A percentile compares a stretch with the other conserved stretches of the same genome.
Conservation (phyloP, 2,113 vertebrate species). For the Notothenia rossii region DNA sequence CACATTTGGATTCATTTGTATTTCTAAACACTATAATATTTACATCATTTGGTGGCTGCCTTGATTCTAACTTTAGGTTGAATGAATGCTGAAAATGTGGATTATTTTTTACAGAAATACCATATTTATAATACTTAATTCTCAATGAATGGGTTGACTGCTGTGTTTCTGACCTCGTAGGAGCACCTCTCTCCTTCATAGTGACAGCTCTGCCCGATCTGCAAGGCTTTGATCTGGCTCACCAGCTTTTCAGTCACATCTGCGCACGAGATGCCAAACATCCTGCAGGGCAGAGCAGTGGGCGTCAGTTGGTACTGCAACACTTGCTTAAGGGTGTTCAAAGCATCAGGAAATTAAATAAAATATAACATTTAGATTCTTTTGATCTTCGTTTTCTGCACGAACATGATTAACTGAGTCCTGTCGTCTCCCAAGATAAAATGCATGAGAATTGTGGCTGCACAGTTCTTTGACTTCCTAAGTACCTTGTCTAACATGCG, state of each 20-base stretch:
- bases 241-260: constrained; percentile 60
- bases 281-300: constrained; percentile 49
- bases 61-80: background rate
- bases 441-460: background rate
- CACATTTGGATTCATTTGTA: background rate
- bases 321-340: background rate
- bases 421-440: background rate
- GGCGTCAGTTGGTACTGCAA: background rate
- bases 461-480: constrained; percentile 1
- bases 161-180: constrained; percentile 66
- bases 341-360: background rate
- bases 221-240: constrained; percentile 79
- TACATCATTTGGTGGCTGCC: background rate
- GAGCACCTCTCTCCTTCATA: constrained; percentile 69
- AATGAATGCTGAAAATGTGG: background rate
- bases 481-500: constrained; percentile 17
- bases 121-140: background rate
- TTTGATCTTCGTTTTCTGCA: background rate
- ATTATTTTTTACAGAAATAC: background rate
- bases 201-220: constrained; percentile 57
- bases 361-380: background rate
- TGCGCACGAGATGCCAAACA: constrained; percentile 69
- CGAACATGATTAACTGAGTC: constrained; percentile 34
- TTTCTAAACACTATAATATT: background rate
- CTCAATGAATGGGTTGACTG: background rate